These are phyloP conservation scores for Perdita meconis DNA, from an alignment of 2,888 invertebrate species.

Conservation along the genomic window DNA sequence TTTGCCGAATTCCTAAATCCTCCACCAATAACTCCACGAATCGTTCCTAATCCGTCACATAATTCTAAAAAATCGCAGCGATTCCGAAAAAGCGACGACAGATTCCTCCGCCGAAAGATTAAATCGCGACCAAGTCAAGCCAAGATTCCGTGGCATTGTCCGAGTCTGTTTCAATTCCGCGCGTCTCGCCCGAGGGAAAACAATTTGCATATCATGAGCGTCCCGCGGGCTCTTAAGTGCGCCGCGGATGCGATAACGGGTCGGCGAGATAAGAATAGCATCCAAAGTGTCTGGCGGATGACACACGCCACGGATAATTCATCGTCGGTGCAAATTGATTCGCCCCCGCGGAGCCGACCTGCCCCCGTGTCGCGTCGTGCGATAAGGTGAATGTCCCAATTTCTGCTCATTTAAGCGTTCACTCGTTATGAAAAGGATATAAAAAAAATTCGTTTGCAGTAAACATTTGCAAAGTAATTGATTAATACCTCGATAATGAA, in stretches of 20 bases:
- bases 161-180: slow-evolving; percentile 16
- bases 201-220: slow-evolving; percentile 31
- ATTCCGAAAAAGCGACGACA: too few relatives aligned
- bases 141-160: slow-evolving; percentile 2
- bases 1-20: too few relatives aligned
- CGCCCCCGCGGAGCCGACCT: slow-evolving; percentile 12
- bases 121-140: background rate
- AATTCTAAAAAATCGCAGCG: too few relatives aligned
- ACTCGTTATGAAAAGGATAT: too few relatives aligned
- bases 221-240: slow-evolving; percentile 12
- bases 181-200: slow-evolving; percentile 27
- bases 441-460: too few relatives aligned
- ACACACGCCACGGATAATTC: slow-evolving; percentile 42
- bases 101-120: background rate
- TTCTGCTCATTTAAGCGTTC: too few relatives aligned
- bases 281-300: slow-evolving; percentile 14
- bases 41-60: too few relatives aligned
- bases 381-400: too few relatives aligned
- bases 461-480: too few relatives aligned
- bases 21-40: too few relatives aligned
- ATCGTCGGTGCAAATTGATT: slow-evolving; percentile 64
- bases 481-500: too few relatives aligned
- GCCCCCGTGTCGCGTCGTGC: too few relatives aligned
- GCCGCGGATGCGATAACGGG: slow-evolving; percentile 14
- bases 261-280: slow-evolving; percentile 30